phyloP scores from a whole-genome alignment of 2,888 invertebrate genomes.

The Hydraecia micacea region DNA sequence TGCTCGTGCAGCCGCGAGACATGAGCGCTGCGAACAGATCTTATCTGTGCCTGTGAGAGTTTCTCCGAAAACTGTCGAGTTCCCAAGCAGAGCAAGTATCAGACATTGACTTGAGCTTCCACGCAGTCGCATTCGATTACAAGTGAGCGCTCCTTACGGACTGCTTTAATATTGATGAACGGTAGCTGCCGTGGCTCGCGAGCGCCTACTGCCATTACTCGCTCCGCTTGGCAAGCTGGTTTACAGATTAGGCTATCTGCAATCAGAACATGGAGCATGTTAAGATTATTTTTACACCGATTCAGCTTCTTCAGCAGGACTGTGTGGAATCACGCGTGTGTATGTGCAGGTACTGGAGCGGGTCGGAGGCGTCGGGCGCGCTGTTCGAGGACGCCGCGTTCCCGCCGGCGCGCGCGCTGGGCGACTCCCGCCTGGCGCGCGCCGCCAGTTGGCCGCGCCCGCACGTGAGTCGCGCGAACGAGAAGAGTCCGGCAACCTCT shows the following conservation, averaged over 20 bases:
- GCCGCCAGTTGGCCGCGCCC: conserved; percentile 92
- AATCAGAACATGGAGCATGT: neutral
- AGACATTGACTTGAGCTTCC: neutral
- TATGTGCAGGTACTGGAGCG: conserved; percentile 71
- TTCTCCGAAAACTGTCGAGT: neutral
- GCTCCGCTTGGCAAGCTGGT: neutral
- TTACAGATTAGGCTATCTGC: neutral
- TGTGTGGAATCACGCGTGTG: neutral
- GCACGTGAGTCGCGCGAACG: conserved; percentile 89
- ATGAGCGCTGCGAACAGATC: conserved; percentile 5
- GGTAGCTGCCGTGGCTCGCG: neutral
- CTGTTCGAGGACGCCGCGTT: conserved; percentile 81
- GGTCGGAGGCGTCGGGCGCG: conserved; percentile 81
- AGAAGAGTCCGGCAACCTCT: neutral
- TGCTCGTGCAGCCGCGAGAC: neutral
- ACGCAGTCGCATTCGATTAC: neutral
- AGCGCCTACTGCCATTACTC: neutral
- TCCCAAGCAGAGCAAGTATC: neutral
- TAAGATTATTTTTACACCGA: neutral
- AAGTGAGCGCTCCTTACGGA: neutral
- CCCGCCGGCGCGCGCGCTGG: conserved; percentile 70
- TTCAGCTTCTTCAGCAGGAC: neutral
- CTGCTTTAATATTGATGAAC: neutral
- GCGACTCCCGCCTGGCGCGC: conserved; percentile 87
- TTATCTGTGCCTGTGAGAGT: conserved; percentile 10